Percentiles rank a stretch among this genome's conserved stretches.
Evolutionary conservation across 2,888 invertebrate species (phyloP).

Genomic region (Acronicta leporina): DNA sequence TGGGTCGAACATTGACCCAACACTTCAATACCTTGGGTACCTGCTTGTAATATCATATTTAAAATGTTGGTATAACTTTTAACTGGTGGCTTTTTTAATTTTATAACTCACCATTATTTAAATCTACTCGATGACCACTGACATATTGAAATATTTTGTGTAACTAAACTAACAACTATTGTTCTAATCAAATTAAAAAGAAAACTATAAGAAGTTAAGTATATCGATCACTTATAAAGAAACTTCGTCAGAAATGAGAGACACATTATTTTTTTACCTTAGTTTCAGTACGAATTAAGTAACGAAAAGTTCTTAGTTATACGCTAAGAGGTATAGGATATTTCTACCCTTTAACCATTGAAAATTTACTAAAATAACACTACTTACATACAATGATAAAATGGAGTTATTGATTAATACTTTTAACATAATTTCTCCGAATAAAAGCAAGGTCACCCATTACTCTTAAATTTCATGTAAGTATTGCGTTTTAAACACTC

Average conservation of each 20-base stretch:
- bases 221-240: no score
- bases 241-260: no score
- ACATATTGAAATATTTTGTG: no score
- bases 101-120: not conserved
- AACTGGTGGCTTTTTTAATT: not conserved
- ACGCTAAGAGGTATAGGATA: no score
- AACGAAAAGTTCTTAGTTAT: no score
- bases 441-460: constrained; percentile 36
- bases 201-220: no score
- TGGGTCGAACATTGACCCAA: constrained; percentile 52
- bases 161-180: no score
- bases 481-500: constrained; percentile 33
- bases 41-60: constrained; percentile 7
- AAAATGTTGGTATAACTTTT: not conserved
- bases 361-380: constrained; percentile 1
- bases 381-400: constrained; percentile 11
- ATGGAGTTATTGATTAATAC: constrained; percentile 22
- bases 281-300: no score
- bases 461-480: constrained; percentile 28
- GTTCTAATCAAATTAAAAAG: no score
- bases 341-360: no score
- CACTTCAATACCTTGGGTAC: constrained; percentile 25
- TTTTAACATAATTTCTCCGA: constrained; percentile 41
- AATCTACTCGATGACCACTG: not conserved
- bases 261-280: no score